Evolutionary conservation across 37 sponge, comb jelly and placozoan species (phyloP), one percentile per base, ranked within the genome.

Genomic region (Eunapius fragilis): DNA sequence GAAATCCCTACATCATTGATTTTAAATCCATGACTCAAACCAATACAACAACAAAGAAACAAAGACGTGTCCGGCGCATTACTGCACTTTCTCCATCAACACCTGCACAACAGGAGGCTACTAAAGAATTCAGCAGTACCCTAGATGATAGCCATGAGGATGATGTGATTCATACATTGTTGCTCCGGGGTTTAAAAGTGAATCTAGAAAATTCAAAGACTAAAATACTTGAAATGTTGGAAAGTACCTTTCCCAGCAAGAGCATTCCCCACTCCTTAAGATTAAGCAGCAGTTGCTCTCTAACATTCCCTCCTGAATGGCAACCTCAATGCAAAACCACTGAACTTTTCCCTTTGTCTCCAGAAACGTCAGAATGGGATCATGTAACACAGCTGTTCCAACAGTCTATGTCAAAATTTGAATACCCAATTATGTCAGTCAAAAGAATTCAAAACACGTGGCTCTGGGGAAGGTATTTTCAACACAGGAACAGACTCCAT

Each of bases 361-460:
- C 2, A 70, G 75, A 85, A 0, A 79, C 76, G 31, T 31, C 81
- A 34, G 94, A 93, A 49, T 93, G 87, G 83, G 45, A 41, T 11
- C 28, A 74, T 30, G 91, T 93, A 3, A 77, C 30, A 2, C 31
- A 37, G 2, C 73, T 77, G 67, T 90, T 93, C 74, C 11, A 72
- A 25, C 9, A 72, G 13, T 90, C 94, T 24, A 80, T 94, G 88
- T n/a, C n/a, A n/a, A n/a, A n/a, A n/a, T 33, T 75, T 47, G 31
- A 28, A 78, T 23, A 5, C 0, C 23, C 26, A 25, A 81, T 94
- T 19, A 26, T 25, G 9, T 6, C 67, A 7, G 81, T 94, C 14
- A 41, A 75, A 31, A 87, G 95, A 0, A 89, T 95, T n/a, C 95
- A 95, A 79, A 95, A 95, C 81, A 80, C 76, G 35, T 95, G 92